Evolutionary conservation across 1,140 invertebrate genomes (phyloP).

Genomic region (Bombyx mori): ASM3026992v2 NC_085109.1:1980001-1980500

Average conservation of each 20-base stretch:
- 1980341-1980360: slow-evolving; percentile 94
- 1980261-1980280: slow-evolving; percentile 87
- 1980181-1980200: too few species aligned
- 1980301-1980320: slow-evolving; percentile 90
- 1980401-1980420: slow-evolving; percentile 65
- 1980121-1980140: too few species aligned
- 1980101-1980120: too few species aligned
- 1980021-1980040: too few species aligned
- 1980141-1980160: too few species aligned
- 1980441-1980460: background rate
- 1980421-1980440: background rate
- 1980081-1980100: too few species aligned
- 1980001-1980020: too few species aligned
- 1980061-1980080: too few species aligned
- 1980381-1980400: slow-evolving; percentile 89
- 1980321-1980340: slow-evolving; percentile 96
- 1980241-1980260: slow-evolving; percentile 70
- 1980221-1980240: slow-evolving; percentile 1
- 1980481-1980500: background rate
- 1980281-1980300: slow-evolving; percentile 91
- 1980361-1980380: slow-evolving; percentile 92
- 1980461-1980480: background rate
- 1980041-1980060: too few species aligned
- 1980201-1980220: too few species aligned
- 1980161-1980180: too few species aligned